Base-by-base conservation (phyloP, 2,888 invertebrate genomes). In the Amaurobius ferox region DNA sequence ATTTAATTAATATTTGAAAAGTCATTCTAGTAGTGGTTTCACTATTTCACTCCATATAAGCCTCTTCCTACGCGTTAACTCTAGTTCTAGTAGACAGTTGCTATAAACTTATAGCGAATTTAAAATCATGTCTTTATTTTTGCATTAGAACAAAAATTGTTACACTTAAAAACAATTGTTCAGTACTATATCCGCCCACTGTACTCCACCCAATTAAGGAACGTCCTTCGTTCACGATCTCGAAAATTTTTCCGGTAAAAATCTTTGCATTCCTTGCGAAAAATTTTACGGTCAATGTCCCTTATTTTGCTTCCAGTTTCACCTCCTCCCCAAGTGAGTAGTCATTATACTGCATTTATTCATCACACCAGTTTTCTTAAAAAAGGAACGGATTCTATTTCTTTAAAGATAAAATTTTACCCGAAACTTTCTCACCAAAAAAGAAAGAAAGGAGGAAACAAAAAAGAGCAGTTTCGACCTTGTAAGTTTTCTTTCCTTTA, bases 331-430 rank as follows among this genome's bases (percentile, higher is more conserved):
- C 55, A 55, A 55, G 23, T 55, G 55, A 55, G 23, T 55, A 55
- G 23, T 55, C 55, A 55, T 55, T 55, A 55, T 55, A 55, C 23
- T 23, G 23, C 23, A 55, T 55, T 55, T 55, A 55, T 55, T 55
- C 19, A 1, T n/a, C n/a, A n/a, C n/a, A n/a, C 16, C 1, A 5
- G 16, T 6, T 23, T 55, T 55, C 55, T 23, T 23, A 23, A 23
- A 35, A 9, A 9, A 35, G 35, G 35, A 35, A 7, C 9, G 35
- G 35, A 35, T 35, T 35, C n/a, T n/a, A n/a, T n/a, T 35, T 9
- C 35, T 35, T 9, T 7, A 23, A 23, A 55, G 55, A 55, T 55
- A 55, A 55, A 23, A 55, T 55, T 55, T 55, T 6, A 55, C 19
- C 23, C 23, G 23, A n/a, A 55, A 55, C 23, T 55, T 55, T 55